Conservation (phyloP, 2,888 invertebrate species). For the Oasisia sp. region DNA sequence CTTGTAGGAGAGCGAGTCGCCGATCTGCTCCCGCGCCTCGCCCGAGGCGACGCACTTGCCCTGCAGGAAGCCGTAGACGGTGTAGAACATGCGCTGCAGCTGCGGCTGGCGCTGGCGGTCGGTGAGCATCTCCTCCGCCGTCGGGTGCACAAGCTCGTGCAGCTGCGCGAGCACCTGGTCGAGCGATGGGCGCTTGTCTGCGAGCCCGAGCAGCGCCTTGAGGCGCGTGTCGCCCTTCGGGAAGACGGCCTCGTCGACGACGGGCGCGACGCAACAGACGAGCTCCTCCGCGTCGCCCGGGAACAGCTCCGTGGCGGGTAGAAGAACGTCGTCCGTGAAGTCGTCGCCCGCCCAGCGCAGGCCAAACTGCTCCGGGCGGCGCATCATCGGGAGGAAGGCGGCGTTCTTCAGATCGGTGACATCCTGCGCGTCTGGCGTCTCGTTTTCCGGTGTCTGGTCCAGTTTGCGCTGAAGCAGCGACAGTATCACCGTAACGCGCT, state of each 20-base stretch:
- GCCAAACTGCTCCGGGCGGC: conserved; percentile 37
- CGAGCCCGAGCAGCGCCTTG: conserved; percentile 35
- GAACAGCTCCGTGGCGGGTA: conserved; percentile 36
- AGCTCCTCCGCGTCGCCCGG: conserved; percentile 34
- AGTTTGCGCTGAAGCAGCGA: conserved; percentile 1
- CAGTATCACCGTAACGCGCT: conserved; percentile 14
- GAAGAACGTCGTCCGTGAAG: conserved; percentile 26
- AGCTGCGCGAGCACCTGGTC: conserved; percentile 42
- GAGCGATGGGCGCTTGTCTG: conserved; percentile 36
- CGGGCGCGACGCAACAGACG: conserved; percentile 39
- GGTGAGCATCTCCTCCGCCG: conserved; percentile 19
- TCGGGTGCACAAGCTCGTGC: conserved; percentile 36
- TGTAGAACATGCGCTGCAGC: conserved; percentile 33
- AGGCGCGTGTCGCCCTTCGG: conserved; percentile 33
- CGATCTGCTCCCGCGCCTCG: conserved; percentile 27
- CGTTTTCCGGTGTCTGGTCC: background rate
- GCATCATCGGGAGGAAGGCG: conserved; percentile 40
- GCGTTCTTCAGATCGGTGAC: conserved; percentile 1
- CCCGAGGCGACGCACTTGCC: conserved; percentile 28
- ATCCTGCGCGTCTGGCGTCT: background rate
- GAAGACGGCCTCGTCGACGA: conserved; percentile 39
- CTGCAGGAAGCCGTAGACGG: conserved; percentile 40
- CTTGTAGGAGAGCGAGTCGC: conserved; percentile 31
- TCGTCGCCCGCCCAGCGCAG: conserved; percentile 39
- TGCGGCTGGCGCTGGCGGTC: conserved; percentile 29